Base-by-base conservation (phyloP, 2,888 invertebrate genomes). In the Amphipoea lucens region DNA sequence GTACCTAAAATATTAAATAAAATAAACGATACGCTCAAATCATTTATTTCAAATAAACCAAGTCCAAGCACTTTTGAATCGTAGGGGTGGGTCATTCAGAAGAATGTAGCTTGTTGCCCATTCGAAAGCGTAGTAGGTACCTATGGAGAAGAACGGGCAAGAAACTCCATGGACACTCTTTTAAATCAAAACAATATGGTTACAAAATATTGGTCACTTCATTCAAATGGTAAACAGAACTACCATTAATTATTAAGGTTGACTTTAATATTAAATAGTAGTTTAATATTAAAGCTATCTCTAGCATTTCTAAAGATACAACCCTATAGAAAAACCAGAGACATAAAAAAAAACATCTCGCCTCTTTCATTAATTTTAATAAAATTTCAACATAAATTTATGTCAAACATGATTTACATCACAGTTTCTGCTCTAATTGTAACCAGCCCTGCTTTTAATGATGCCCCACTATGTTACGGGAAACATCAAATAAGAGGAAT, bases 401-500 rank as follows among this genome's bases (percentile, higher is more conserved):
- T 36, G 5, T 62, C 17, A 67, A 83, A 76, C 77, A 7, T 12
- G 23, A 77, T 70, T 66, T 66, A 3, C 42, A 62, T n/a, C 7
- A 42, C 60, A 54, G 68, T 36, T 72, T 60, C 51, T 65, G 63
- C 42, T 51, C 57, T 29, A 79, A 79, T 69, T 68, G 42, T 69
- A n/a, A 69, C 57, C 40, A 14, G 11, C 5, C 6, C 3, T 42
- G 40, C 20, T 84, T 78, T 72, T 84, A 84, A 84, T 84, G 79
- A 84, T 51, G 42, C 11, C 36, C 12, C 63, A 84, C 48, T 84
- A 84, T 60, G 51, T 82, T 42, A 65, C 68, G 51, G 14, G 68
- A 48, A 66, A 79, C 63, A 65, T 84, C 42, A 79, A 82, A 84
- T 68, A 68, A 72, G 57, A 72, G 68, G 2, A 72, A 84, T 79